Evolutionary conservation across 1,140 invertebrate species (phyloP), one percentile per base, ranked within the genome.

Genomic region (Pygmarrhopalites habei): DNA sequence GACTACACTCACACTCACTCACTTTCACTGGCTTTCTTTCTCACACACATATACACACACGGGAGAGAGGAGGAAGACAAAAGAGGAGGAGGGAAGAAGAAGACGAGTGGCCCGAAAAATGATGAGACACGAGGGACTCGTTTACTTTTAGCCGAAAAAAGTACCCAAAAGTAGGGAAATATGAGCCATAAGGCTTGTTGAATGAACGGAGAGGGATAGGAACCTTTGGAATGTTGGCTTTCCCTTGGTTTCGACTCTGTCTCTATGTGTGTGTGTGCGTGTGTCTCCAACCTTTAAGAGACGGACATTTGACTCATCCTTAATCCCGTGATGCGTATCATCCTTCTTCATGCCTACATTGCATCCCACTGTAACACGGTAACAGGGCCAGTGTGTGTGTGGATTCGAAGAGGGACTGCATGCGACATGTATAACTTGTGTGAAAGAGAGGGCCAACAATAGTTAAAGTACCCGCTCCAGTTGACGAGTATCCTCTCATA

Each of bases 71-170:
- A n/a, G n/a, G n/a, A n/a, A n/a, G n/a, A n/a, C n/a, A n/a, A n/a
- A n/a, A n/a, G n/a, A n/a, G n/a, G n/a, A n/a, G 15, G 5, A 7
- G 32, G 23, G n/a, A 52, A 56, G 53, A 39, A 35, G 21, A 41
- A n/a, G 29, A 12, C 15, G 29, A 14, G 15, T n/a, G 35, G 29
- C 53, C 14, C 7, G 19, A 30, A 57, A 63, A 63, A 56, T 52
- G 46, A 57, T 25, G 61, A 35, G 52, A 21, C 61, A 29, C 32
- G 26, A 28, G 60, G 60, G 60, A 62, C 51, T 62, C 60, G 60
- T 62, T 62, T 2, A 5, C 25, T 28, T n/a, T 19, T 61, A 56
- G 53, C 15, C 26, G 46, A 19, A 53, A 26, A 53, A 61, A 53
- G 49, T 52, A 49, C 19, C 29, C 58, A 49, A 30, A n/a, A 26